phyloP scores from a whole-genome alignment of 2,113 vertebrate species.

The Equus quagga region DNA sequence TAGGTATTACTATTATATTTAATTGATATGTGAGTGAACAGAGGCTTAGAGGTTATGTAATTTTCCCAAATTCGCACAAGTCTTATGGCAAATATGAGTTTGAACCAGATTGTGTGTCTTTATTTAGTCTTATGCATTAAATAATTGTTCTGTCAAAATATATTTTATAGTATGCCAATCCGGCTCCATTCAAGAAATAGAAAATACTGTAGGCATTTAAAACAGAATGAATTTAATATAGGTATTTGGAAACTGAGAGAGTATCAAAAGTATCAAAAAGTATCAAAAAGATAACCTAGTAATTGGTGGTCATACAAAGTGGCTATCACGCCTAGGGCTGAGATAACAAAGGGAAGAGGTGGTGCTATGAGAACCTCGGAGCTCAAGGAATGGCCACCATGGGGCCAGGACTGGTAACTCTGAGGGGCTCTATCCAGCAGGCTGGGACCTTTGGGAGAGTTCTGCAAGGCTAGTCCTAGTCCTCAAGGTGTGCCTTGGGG shows the following conservation, averaged over 20 bases:
- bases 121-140: not conserved
- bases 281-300: not conserved
- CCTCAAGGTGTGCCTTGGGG: not conserved
- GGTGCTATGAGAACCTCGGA: not conserved
- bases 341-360: not conserved
- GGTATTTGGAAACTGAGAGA: not conserved
- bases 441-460: not conserved
- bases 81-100: not conserved
- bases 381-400: not conserved
- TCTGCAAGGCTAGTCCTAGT: not conserved
- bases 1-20: not conserved
- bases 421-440: not conserved
- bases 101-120: not conserved
- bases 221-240: not conserved
- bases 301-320: not conserved
- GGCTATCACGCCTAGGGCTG: not conserved
- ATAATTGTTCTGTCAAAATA: not conserved
- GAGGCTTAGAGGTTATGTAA: not conserved
- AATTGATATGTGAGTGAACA: not conserved
- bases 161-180: not conserved
- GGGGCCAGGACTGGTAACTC: not conserved
- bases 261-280: not conserved
- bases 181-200: not conserved
- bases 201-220: not conserved
- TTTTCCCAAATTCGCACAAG: not conserved